phyloP scores from a whole-genome alignment of 2,113 vertebrate species.

The Hassar affinis region DNA sequence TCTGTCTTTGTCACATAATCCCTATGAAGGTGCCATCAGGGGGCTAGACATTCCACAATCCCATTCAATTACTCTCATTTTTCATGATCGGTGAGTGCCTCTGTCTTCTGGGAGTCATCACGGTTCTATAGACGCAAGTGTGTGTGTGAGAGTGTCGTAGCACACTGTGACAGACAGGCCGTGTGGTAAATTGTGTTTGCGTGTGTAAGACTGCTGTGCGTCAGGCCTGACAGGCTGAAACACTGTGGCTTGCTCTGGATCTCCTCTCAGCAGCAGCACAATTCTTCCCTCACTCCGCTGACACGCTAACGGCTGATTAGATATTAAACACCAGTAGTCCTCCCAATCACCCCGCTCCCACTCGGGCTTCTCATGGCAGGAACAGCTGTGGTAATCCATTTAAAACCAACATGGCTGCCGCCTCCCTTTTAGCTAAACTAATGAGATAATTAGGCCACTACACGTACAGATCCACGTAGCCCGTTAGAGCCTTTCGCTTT shows the following conservation, averaged over 20 bases:
- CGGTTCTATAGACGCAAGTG: background rate
- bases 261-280: conserved; percentile 23
- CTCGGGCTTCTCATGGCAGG: conserved; percentile 26
- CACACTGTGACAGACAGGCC: conserved; percentile 26
- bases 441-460: conserved; percentile 43
- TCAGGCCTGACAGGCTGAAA: conserved; percentile 40
- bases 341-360: conserved; percentile 29
- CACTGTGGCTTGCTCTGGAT: conserved; percentile 13
- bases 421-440: conserved; percentile 38
- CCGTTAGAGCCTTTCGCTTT: conserved; percentile 22
- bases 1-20: conserved; percentile 12
- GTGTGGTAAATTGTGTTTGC: conserved; percentile 27
- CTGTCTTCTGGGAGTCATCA: conserved; percentile 37
- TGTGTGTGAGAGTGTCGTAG: background rate
- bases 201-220: conserved; percentile 26
- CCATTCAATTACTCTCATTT: conserved; percentile 21
- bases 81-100: conserved; percentile 22
- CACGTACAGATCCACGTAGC: conserved; percentile 12
- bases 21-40: conserved; percentile 33
- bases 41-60: conserved; percentile 14
- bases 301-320: conserved; percentile 34
- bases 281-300: conserved; percentile 3
- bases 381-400: conserved; percentile 45
- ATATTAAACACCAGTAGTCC: conserved; percentile 36
- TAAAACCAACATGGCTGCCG: conserved; percentile 40